Evolutionary conservation across 2,888 invertebrate genomes (phyloP), one percentile per base, ranked within the genome.

Genomic region (Hypsopygia costalis): DNA sequence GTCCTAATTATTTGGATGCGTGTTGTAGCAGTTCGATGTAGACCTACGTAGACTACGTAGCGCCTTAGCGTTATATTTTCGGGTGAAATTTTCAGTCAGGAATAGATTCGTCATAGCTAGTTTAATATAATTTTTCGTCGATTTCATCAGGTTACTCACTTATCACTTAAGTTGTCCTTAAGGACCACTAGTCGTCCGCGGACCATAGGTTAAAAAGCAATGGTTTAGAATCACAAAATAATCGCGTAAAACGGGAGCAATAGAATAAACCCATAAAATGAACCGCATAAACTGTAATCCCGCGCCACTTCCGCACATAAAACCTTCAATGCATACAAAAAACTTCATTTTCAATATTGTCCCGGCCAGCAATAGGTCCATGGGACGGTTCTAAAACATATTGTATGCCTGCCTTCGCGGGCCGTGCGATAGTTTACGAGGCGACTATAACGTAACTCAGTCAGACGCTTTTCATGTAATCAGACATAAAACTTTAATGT

Each of bases 281-380:
- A 31, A 21, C 30, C 20, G 30, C 51, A 45, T 40, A 47, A 40
- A 44, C 39, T 47, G 46, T 56, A 51, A 54, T 58, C 49, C 49
- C 51, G 55, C 62, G 50, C 55, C 54, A 52, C 51, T 52, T 60
- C 46, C 54, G 54, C 49, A 54, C 58, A 55, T 74, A 71, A 73
- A 73, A 62, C 72, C 63, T 62, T 63, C 69, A 69, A 73, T 70
- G 73, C 69, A 75, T 77, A 76, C 73, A 69, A 73, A 76, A 74
- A 75, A 67, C 73, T 73, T 77, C 68, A 76, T 76, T 79, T 76
- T 75, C 74, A 77, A 76, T 77, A 76, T 67, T 59, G 49, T 45
- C 55, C 46, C 56, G 54, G 59, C 49, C 56, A 56, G 58, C 68
- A 73, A 75, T 74, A 73, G 74, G 72, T 71, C 58, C 58, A 45